Conservation (phyloP, 2,888 invertebrate species). For the Gymnoscelis rufifasciata region DNA sequence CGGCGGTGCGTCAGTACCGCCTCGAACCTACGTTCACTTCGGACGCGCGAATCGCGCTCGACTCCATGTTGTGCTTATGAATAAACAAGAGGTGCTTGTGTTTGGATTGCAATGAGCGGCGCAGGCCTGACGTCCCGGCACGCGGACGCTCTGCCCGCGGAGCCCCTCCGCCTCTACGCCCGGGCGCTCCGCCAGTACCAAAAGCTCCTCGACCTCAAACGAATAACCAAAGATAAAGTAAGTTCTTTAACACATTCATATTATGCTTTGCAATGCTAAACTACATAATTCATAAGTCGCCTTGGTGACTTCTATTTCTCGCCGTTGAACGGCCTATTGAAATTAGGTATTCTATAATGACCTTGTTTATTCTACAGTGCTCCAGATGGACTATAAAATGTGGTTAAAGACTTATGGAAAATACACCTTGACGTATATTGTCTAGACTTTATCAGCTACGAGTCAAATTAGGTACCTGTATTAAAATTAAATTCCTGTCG, state of each 20-base stretch:
- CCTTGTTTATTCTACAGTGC: slow-evolving; percentile 11
- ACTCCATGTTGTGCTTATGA: slow-evolving; percentile 52
- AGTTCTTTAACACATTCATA: slow-evolving; percentile 35
- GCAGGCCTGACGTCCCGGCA: slow-evolving; percentile 63
- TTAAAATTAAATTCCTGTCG: slow-evolving; percentile 13
- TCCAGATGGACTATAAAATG: slow-evolving; percentile 14
- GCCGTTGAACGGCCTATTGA: slow-evolving; percentile 15
- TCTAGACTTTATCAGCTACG: slow-evolving; percentile 5
- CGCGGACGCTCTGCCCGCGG: slow-evolving; percentile 49
- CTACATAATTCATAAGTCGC: slow-evolving; percentile 22
- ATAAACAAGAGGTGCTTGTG: slow-evolving; percentile 53
- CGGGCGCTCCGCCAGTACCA: slow-evolving; percentile 82
- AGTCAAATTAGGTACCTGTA: slow-evolving; percentile 14
- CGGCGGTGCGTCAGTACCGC: slow-evolving; percentile 66
- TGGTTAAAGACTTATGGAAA: slow-evolving; percentile 12
- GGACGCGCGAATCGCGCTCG: slow-evolving; percentile 69
- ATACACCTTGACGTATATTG: slow-evolving; percentile 19
- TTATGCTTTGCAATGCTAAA: neutral
- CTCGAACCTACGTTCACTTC: slow-evolving; percentile 72
- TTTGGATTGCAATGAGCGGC: slow-evolving; percentile 57
- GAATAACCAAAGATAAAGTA: slow-evolving; percentile 75
- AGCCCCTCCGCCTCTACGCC: slow-evolving; percentile 75
- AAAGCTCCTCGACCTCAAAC: slow-evolving; percentile 78
- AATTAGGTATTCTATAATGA: slow-evolving; percentile 10
- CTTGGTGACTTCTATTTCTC: slow-evolving; percentile 22